Evolutionary conservation across 2,797 vertebrate species (phyloP).

Genomic region (Zenarchopterus dispar): DNA sequence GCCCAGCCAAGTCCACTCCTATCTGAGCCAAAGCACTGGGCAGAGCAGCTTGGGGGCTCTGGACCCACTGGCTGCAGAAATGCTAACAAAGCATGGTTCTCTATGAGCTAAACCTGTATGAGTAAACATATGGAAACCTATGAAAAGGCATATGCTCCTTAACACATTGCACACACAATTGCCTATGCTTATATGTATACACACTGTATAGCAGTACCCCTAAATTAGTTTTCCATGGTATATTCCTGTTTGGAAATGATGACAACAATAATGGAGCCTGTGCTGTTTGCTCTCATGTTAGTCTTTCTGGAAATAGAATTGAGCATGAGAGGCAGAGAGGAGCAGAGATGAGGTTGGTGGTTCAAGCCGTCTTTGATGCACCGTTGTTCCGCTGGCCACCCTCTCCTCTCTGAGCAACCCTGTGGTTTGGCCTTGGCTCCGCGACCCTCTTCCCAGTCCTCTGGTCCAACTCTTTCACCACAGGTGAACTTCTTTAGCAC

Average conservation of each 20-base stretch:
- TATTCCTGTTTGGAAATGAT: slow-evolving; percentile 66
- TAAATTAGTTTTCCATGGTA: slow-evolving; percentile 54
- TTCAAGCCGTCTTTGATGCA: slow-evolving; percentile 71
- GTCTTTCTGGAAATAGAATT: slow-evolving; percentile 72
- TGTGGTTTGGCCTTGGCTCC: slow-evolving; percentile 68
- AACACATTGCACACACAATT: slow-evolving; percentile 30
- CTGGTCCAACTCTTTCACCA: slow-evolving; percentile 61
- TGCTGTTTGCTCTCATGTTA: slow-evolving; percentile 64
- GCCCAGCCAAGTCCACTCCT: slow-evolving; percentile 54
- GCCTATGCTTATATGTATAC: slow-evolving; percentile 12
- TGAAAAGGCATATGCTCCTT: slow-evolving; percentile 41
- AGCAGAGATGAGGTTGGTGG: slow-evolving; percentile 57
- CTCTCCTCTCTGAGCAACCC: slow-evolving; percentile 62
- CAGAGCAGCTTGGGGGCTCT: slow-evolving; percentile 50
- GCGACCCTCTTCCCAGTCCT: slow-evolving; percentile 67
- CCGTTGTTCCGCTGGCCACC: slow-evolving; percentile 63
- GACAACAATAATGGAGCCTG: slow-evolving; percentile 64
- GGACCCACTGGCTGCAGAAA: slow-evolving; percentile 39
- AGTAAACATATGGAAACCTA: slow-evolving; percentile 48
- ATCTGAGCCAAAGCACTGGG: slow-evolving; percentile 48
- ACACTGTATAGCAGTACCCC: slow-evolving; percentile 9
- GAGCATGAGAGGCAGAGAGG: slow-evolving; percentile 44
- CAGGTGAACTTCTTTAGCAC: slow-evolving; percentile 80
- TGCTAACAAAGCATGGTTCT: slow-evolving; percentile 37
- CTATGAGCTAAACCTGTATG: slow-evolving; percentile 30